Conservation (phyloP, 2,113 vertebrate species). For the Atlantisia rogersi region DNA sequence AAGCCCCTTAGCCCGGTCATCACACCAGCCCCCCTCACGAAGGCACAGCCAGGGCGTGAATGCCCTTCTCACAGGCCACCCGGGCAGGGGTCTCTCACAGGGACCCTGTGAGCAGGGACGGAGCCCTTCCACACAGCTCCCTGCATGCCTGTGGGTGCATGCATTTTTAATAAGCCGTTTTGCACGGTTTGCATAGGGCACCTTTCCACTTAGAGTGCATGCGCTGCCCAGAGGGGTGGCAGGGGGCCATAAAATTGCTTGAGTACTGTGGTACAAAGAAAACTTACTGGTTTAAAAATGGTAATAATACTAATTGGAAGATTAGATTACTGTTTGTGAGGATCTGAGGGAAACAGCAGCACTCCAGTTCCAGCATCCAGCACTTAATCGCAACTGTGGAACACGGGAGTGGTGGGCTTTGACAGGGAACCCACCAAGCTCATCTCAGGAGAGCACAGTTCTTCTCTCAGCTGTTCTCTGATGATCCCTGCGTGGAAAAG, state of each 20-base stretch:
- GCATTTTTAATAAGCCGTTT: accelerated
- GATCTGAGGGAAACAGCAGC: neutral
- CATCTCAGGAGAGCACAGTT: neutral
- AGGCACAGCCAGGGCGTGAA: accelerated
- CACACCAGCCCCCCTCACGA: accelerated
- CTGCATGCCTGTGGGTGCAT: accelerated
- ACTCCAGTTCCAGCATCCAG: neutral
- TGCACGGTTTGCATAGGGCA: accelerated
- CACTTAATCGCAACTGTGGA: neutral
- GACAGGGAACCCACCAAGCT: neutral
- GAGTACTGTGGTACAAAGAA: accelerated
- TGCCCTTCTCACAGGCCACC: too few relatives aligned
- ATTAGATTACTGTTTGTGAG: neutral
- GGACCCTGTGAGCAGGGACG: neutral
- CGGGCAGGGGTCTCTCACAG: too few relatives aligned
- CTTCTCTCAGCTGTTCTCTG: neutral
- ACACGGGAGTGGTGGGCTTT: neutral
- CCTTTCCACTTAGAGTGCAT: accelerated
- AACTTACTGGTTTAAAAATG: neutral
- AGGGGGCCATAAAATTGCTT: accelerated
- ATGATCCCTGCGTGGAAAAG: neutral
- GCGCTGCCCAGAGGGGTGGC: accelerated
- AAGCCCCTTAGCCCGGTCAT: neutral
- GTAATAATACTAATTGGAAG: too few relatives aligned
- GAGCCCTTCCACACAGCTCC: neutral